A percentile compares a stretch with the other conserved stretches of the same genome.
Conservation (phyloP, 35 echinoderm and acorn worm genomes). For the Chiridota heheva region DNA sequence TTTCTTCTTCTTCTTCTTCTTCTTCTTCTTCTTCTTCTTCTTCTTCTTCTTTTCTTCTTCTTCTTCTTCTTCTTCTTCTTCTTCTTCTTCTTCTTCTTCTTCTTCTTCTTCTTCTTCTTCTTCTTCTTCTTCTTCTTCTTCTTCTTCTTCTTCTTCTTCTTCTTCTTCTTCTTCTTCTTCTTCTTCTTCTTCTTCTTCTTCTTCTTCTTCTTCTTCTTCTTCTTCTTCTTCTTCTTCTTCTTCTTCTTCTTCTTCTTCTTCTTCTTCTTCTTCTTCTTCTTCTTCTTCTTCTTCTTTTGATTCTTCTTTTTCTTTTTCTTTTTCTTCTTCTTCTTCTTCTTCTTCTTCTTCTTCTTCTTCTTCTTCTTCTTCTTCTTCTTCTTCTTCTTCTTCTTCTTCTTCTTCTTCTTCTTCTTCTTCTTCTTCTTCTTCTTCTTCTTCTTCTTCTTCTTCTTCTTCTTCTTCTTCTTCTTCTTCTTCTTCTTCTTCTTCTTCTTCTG, state of each 20-base stretch:
- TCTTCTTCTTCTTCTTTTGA: no score
- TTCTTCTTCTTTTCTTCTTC: background rate
- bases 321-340: no score
- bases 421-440: background rate
- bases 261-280: background rate
- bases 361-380: no score
- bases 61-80: background rate
- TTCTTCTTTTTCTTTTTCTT: no score
- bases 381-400: no score
- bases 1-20: background rate
- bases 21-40: background rate
- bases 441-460: background rate
- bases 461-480: background rate
- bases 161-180: background rate
- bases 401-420: no score
- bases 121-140: background rate
- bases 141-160: background rate
- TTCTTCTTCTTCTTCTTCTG: background rate
- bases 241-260: constrained; percentile 1
- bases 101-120: background rate
- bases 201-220: background rate
- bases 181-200: background rate
- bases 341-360: no score
- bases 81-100: constrained; percentile 4
- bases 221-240: background rate